Conservation (phyloP, 2,888 invertebrate species). For the Drosophila percnosoma region DNA sequence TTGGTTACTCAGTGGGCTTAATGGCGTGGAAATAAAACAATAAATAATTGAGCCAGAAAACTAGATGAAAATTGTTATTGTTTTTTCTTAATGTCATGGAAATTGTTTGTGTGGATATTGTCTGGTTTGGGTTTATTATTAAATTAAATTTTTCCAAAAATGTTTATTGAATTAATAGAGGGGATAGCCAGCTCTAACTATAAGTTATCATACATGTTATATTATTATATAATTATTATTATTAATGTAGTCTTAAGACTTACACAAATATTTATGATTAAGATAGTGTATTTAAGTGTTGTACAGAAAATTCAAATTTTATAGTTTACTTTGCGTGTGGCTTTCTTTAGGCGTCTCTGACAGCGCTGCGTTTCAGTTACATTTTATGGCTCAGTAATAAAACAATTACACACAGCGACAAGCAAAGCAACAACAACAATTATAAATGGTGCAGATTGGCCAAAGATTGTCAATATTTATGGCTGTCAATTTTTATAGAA, state of each 20-base stretch:
- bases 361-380: conserved; percentile 52
- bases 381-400: conserved; percentile 73
- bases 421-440: conserved; percentile 53
- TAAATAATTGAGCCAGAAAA: neutral
- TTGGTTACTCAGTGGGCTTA: neutral
- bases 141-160: neutral
- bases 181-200: neutral
- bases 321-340: conserved; percentile 54
- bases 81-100: neutral
- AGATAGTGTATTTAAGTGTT: conserved; percentile 21
- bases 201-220: neutral
- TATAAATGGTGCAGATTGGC: conserved; percentile 63
- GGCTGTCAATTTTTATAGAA: conserved; percentile 59
- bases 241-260: neutral
- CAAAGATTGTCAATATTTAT: conserved; percentile 74
- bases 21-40: neutral
- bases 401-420: conserved; percentile 52
- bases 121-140: neutral
- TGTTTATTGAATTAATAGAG: neutral
- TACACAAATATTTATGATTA: neutral
- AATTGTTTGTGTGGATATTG: neutral
- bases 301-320: neutral
- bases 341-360: conserved; percentile 49
- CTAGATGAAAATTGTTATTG: neutral
- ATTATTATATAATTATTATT: neutral